Evolutionary conservation across 2,797 vertebrate genomes (phyloP).

Genomic region (Eidolon dupreanum): DNA sequence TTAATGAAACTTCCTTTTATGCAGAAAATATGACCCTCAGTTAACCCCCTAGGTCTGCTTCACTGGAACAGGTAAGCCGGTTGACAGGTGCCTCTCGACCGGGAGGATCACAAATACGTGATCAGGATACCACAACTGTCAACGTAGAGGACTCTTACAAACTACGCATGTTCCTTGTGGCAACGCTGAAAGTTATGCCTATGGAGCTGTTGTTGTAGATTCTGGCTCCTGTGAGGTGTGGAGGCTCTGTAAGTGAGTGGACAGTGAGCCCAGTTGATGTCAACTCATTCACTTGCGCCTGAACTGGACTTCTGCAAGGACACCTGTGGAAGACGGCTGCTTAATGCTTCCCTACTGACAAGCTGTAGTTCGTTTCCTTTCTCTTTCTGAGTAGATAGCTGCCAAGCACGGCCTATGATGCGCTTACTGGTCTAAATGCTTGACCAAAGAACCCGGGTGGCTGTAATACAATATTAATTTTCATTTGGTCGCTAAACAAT

Average conservation of each 20-base stretch:
- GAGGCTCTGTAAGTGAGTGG: neutral
- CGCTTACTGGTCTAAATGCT: neutral
- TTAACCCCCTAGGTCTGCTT: neutral
- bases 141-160: neutral
- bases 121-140: neutral
- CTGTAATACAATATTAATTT: neutral
- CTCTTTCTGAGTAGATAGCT: neutral
- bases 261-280: neutral
- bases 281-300: neutral
- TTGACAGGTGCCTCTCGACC: neutral
- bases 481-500: neutral
- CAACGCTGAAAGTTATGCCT: neutral
- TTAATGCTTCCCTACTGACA: accelerated
- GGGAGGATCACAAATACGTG: neutral
- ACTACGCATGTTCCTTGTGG: neutral
- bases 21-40: neutral
- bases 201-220: neutral
- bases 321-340: neutral
- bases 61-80: neutral
- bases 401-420: neutral
- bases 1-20: neutral
- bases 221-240: neutral
- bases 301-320: neutral
- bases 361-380: neutral
- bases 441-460: neutral